Percentiles rank a stretch among this genome's conserved stretches.
These are phyloP conservation scores for Naso thynnoides DNA, from an alignment of 2,797 vertebrate species.

Conservation along the genomic window DNA sequence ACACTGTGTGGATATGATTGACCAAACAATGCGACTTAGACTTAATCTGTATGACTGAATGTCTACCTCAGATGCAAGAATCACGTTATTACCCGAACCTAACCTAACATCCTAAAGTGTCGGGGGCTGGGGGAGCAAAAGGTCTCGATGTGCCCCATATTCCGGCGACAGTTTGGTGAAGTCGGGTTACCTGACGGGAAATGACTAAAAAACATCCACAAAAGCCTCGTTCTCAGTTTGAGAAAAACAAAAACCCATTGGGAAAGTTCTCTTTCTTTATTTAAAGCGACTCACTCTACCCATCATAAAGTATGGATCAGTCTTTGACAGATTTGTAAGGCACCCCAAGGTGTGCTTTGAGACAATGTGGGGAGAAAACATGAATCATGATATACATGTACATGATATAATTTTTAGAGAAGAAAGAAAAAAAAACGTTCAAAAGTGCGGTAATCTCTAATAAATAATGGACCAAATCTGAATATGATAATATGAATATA, in stretches of 20 bases:
- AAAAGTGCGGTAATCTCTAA: conserved; percentile 10
- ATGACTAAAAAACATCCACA: background rate
- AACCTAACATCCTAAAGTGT: too few relatives aligned
- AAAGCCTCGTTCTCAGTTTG: background rate
- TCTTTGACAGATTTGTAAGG: conserved; percentile 93
- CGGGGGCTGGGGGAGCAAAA: too few relatives aligned
- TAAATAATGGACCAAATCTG: conserved; percentile 23
- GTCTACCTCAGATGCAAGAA: too few relatives aligned
- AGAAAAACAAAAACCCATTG: conserved; percentile 1
- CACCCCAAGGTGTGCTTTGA: conserved; percentile 93
- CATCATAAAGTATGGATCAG: conserved; percentile 90
- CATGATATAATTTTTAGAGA: conserved; percentile 11
- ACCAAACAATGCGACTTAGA: too few relatives aligned
- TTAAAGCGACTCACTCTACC: conserved; percentile 87
- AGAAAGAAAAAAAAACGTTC: background rate
- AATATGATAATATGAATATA: too few relatives aligned
- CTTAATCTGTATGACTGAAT: too few relatives aligned
- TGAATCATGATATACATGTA: conserved; percentile 11
- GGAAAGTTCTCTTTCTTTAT: conserved; percentile 89
- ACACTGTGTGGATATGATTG: too few relatives aligned
- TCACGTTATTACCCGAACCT: too few relatives aligned
- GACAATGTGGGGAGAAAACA: conserved; percentile 85
- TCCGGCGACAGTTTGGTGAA: background rate
- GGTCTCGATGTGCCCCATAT: too few relatives aligned
- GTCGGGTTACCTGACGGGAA: background rate